phyloP scores from a whole-genome alignment of 2,888 invertebrate genomes.

The Pycnomerus fuliginosus region DNA sequence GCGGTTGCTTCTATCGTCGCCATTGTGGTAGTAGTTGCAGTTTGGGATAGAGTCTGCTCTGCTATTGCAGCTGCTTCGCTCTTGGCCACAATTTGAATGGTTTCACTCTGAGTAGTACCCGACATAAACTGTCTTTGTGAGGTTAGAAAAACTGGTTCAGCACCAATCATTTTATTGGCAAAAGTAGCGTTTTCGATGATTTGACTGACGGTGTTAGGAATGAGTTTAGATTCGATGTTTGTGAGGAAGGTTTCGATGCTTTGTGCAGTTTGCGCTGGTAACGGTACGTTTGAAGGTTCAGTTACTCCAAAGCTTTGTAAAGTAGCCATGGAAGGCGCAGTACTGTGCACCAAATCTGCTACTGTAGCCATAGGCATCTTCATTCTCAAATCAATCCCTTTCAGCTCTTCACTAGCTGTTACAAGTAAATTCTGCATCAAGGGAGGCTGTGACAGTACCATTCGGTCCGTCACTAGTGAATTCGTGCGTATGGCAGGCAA shows the following conservation, averaged over 20 bases:
- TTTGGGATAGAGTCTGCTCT: constrained; percentile 34
- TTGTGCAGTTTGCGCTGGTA: constrained; percentile 60
- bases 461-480: constrained; percentile 22
- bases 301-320: constrained; percentile 55
- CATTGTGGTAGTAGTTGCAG: constrained; percentile 50
- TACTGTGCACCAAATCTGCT: constrained; percentile 54
- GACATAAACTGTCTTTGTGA: constrained; percentile 35
- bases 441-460: constrained; percentile 20
- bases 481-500: constrained; percentile 26
- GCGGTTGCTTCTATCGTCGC: constrained; percentile 44
- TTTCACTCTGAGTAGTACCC: constrained; percentile 31
- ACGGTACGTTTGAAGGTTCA: constrained; percentile 51
- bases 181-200: constrained; percentile 21
- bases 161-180: neutral
- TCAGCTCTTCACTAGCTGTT: constrained; percentile 48
- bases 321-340: constrained; percentile 59
- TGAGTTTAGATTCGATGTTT: constrained; percentile 52
- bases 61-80: constrained; percentile 43
- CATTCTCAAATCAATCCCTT: constrained; percentile 69
- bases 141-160: constrained; percentile 35
- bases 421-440: constrained; percentile 16
- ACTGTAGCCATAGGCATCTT: constrained; percentile 60
- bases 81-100: constrained; percentile 40
- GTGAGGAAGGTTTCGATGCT: constrained; percentile 62
- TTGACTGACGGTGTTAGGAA: constrained; percentile 26